Percentiles rank a stretch among this genome's conserved stretches.
Conservation (phyloP, 2,888 invertebrate species). For the Orthonychiurus folsomi region DNA sequence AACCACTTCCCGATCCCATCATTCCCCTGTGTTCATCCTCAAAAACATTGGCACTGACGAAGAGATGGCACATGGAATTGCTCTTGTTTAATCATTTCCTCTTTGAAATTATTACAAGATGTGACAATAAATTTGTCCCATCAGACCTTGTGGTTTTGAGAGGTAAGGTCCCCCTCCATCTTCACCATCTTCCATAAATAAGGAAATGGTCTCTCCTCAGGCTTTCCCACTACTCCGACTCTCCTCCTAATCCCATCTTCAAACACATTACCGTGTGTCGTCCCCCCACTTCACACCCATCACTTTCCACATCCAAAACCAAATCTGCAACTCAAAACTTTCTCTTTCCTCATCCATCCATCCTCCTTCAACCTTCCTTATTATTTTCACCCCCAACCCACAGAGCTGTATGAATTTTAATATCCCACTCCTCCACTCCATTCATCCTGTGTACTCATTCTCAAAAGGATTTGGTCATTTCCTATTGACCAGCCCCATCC, state of each 20-base stretch:
- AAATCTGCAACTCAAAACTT: background rate
- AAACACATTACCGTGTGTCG: constrained; percentile 12
- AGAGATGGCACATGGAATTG: constrained; percentile 16
- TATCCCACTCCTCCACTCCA: background rate
- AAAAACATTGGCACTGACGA: too few relatives aligned
- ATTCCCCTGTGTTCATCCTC: constrained; percentile 5
- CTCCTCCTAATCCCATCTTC: background rate
- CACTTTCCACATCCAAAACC: constrained; percentile 6
- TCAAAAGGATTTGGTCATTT: too few relatives aligned
- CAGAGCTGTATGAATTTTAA: background rate
- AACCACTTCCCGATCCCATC: background rate
- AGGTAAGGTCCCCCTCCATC: constrained; percentile 1
- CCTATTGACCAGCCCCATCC: too few relatives aligned
- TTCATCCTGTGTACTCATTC: too few relatives aligned
- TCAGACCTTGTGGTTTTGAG: constrained; percentile 22
- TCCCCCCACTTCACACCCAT: constrained; percentile 4
- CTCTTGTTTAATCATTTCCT: constrained; percentile 31
- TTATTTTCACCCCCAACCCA: constrained; percentile 1
- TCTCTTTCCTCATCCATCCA: constrained; percentile 4
- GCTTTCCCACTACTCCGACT: constrained; percentile 1
- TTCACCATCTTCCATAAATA: constrained; percentile 24
- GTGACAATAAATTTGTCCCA: constrained; percentile 34
- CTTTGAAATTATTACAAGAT: constrained; percentile 28
- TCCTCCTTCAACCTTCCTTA: constrained; percentile 6
- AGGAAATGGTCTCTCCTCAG: constrained; percentile 37